Evolutionary conservation across 2,113 vertebrate species (phyloP).

Genomic region (Ochotona curzoniae): DNA sequence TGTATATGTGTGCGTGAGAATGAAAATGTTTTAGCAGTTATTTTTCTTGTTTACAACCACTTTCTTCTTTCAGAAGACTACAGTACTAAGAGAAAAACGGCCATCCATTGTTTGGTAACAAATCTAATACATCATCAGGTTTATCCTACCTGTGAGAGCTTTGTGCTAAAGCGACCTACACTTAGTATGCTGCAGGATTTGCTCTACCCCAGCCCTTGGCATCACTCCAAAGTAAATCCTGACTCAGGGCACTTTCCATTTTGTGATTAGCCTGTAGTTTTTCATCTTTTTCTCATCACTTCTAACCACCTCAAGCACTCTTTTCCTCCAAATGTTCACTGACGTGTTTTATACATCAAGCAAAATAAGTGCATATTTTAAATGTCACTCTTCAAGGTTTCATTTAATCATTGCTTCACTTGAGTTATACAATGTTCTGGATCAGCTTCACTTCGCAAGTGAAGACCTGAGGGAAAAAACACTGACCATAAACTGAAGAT

Average conservation of each 20-base stretch:
- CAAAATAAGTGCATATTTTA: slow-evolving; percentile 12
- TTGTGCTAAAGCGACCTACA: not conserved
- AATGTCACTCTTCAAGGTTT: not conserved
- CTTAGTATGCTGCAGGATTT: not conserved
- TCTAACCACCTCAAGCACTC: not conserved
- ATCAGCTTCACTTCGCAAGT: slow-evolving; percentile 13
- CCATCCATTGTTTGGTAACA: not conserved
- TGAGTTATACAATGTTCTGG: not conserved
- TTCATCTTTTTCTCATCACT: slow-evolving; percentile 44
- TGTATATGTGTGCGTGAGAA: not conserved
- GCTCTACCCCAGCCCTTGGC: not conserved
- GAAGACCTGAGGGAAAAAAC: not conserved
- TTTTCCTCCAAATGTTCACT: slow-evolving; percentile 21
- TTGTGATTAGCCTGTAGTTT: slow-evolving; percentile 42
- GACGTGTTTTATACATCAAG: not conserved
- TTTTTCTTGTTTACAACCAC: slow-evolving; percentile 23
- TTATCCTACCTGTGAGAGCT: not conserved
- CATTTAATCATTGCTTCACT: slow-evolving; percentile 25
- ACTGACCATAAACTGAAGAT: not conserved
- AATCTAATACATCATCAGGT: slow-evolving; percentile 3
- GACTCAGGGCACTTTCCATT: not conserved
- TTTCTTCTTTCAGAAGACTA: not conserved
- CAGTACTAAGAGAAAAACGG: slow-evolving; percentile 25
- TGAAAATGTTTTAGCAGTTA: not conserved
- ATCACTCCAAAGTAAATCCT: slow-evolving; percentile 33